phyloP scores from a whole-genome alignment of 2,888 invertebrate species.

The Eupithecia insigniata region DNA sequence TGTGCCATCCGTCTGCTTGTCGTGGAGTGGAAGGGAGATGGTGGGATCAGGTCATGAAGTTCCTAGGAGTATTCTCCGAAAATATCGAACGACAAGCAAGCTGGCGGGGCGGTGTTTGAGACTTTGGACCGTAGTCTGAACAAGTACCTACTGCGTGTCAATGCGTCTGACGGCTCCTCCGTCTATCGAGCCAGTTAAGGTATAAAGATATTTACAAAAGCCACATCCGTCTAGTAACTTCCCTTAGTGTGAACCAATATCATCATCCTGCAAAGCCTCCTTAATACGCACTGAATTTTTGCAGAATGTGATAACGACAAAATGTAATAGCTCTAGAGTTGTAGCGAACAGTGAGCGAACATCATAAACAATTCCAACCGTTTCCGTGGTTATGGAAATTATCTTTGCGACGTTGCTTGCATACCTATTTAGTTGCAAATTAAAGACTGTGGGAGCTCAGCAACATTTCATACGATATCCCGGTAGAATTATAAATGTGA shows the following conservation, averaged over 20 bases:
- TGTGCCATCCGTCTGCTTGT: too few relatives aligned
- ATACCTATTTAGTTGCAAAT: constrained; percentile 14
- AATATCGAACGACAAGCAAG: too few relatives aligned
- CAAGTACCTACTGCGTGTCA: too few relatives aligned
- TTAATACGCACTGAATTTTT: constrained; percentile 32
- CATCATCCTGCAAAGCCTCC: constrained; percentile 15
- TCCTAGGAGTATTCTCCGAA: too few relatives aligned
- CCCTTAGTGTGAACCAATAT: constrained; percentile 18
- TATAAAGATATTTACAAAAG: neutral
- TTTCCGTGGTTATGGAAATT: constrained; percentile 12
- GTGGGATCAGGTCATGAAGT: too few relatives aligned
- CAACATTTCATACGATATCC: neutral
- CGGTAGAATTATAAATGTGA: neutral
- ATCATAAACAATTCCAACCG: neutral
- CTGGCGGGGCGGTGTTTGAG: too few relatives aligned
- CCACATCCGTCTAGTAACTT: neutral
- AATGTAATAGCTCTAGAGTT: constrained; percentile 24
- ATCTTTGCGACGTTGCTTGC: constrained; percentile 9
- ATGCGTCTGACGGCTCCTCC: too few relatives aligned
- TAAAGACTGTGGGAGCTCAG: neutral
- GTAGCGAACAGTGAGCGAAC: constrained; percentile 12
- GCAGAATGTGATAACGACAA: constrained; percentile 35
- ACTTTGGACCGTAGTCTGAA: too few relatives aligned
- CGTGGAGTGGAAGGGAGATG: too few relatives aligned
- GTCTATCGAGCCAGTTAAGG: too few relatives aligned